Conservation (phyloP, 1,140 invertebrate species). For the Leptinotarsa undecemlineata region DNA sequence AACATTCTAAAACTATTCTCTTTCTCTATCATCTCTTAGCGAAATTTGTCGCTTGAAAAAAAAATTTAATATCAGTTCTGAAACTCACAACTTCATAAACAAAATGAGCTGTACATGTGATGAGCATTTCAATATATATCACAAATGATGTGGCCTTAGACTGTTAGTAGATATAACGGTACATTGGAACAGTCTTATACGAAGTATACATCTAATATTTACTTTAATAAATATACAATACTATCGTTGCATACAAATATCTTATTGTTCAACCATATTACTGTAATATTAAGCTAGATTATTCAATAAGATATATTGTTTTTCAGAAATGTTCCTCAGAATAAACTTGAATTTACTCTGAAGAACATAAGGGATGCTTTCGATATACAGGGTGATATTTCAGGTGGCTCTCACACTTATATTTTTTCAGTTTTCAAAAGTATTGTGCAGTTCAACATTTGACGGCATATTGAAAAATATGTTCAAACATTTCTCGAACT, state of each 20-base stretch:
- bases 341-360: too few species aligned
- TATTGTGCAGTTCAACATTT: too few species aligned
- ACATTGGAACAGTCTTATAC: conserved; percentile 29
- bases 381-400: too few species aligned
- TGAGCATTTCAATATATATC: conserved; percentile 52
- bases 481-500: conserved; percentile 16
- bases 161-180: conserved; percentile 34
- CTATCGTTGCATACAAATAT: conserved; percentile 4
- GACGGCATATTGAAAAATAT: neutral
- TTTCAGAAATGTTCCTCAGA: too few species aligned
- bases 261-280: neutral
- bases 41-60: too few species aligned
- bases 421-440: too few species aligned
- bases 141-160: conserved; percentile 48
- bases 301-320: too few species aligned
- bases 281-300: too few species aligned
- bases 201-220: conserved; percentile 14
- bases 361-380: neutral
- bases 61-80: conserved; percentile 2
- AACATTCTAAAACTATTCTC: too few species aligned
- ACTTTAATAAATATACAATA: conserved; percentile 11
- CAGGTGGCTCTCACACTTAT: too few species aligned
- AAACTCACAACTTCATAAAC: conserved; percentile 20
- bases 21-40: too few species aligned
- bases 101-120: conserved; percentile 39